These are phyloP conservation scores for Andrena minutula DNA, from an alignment of 2,888 invertebrate genomes.

Conservation along the genomic window DNA sequence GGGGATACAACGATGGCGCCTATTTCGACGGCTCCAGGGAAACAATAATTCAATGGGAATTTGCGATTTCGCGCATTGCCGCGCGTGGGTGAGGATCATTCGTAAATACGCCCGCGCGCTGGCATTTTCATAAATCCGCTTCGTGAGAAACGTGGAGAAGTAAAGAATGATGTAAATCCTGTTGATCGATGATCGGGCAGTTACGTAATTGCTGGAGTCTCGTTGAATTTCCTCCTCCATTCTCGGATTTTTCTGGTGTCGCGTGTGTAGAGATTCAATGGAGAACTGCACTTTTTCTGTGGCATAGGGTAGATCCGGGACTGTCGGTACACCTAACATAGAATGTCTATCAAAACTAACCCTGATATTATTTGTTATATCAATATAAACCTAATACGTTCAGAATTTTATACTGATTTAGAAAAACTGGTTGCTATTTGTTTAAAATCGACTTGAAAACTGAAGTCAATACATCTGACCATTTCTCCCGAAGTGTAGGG, in stretches of 20 bases:
- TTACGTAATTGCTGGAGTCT: not conserved
- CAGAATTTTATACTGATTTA: too few relatives aligned
- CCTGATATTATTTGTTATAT: too few relatives aligned
- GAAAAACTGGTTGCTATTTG: too few relatives aligned
- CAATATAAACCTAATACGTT: too few relatives aligned
- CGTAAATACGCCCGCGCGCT: conserved; percentile 26
- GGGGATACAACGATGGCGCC: conserved; percentile 2
- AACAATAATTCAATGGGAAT: conserved; percentile 41
- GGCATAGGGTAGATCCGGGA: too few relatives aligned
- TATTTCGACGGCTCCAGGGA: conserved; percentile 21
- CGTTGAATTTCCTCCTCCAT: conserved; percentile 8
- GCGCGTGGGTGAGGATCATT: conserved; percentile 39
- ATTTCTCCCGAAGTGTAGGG: too few relatives aligned
- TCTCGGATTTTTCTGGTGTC: not conserved
- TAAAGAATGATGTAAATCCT: conserved; percentile 32
- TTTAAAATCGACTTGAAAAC: too few relatives aligned
- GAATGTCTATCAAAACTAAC: too few relatives aligned
- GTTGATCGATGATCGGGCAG: conserved; percentile 27
- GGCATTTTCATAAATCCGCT: conserved; percentile 57
- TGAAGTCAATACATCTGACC: too few relatives aligned
- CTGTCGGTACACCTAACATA: too few relatives aligned
- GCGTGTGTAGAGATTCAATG: not conserved
- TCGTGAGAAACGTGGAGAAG: conserved; percentile 21
- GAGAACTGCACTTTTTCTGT: too few relatives aligned
- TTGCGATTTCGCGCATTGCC: conserved; percentile 17